Conservation (phyloP, 2,888 invertebrate genomes). For the Hydrotaea cyrtoneurina region DNA sequence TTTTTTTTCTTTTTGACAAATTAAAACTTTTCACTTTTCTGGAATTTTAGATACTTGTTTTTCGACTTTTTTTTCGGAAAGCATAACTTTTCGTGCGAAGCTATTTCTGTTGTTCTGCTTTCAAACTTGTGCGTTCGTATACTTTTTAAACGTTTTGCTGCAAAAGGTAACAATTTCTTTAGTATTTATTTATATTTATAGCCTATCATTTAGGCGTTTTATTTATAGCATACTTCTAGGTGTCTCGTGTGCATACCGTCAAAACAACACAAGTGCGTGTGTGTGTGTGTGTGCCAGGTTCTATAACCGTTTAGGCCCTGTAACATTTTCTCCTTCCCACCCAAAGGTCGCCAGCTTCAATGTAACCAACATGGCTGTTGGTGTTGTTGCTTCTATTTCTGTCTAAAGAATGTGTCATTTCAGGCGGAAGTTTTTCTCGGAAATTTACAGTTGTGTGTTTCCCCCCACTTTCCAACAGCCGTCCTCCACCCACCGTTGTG, state of each 20-base stretch:
- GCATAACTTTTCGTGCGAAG: slow-evolving; percentile 20
- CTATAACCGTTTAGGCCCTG: no score
- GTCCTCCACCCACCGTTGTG: neutral
- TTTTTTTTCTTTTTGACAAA: slow-evolving; percentile 49
- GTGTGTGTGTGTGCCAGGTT: no score
- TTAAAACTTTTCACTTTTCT: slow-evolving; percentile 52
- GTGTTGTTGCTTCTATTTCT: slow-evolving; percentile 12
- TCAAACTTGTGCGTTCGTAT: neutral
- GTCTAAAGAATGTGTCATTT: slow-evolving; percentile 54
- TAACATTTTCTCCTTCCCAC: no score
- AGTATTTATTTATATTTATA: slow-evolving; percentile 39
- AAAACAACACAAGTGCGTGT: no score
- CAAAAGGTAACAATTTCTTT: slow-evolving; percentile 48
- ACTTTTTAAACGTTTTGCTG: slow-evolving; percentile 19
- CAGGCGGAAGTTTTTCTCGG: slow-evolving; percentile 49
- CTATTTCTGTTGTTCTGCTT: slow-evolving; percentile 18
- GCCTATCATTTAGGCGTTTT: slow-evolving; percentile 53
- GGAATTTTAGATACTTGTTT: slow-evolving; percentile 39
- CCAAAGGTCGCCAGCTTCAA: neutral
- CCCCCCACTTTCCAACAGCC: neutral
- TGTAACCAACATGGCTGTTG: neutral
- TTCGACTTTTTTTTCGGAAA: neutral
- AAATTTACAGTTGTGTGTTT: slow-evolving; percentile 57
- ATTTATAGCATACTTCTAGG: slow-evolving; percentile 59
- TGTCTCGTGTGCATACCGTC: slow-evolving; percentile 14